A percentile compares a stretch with the other conserved stretches of the same genome.
These are phyloP conservation scores for Trypoxylus dichotomus DNA, from an alignment of 1,140 invertebrate species.

Conservation along the genomic window DNA sequence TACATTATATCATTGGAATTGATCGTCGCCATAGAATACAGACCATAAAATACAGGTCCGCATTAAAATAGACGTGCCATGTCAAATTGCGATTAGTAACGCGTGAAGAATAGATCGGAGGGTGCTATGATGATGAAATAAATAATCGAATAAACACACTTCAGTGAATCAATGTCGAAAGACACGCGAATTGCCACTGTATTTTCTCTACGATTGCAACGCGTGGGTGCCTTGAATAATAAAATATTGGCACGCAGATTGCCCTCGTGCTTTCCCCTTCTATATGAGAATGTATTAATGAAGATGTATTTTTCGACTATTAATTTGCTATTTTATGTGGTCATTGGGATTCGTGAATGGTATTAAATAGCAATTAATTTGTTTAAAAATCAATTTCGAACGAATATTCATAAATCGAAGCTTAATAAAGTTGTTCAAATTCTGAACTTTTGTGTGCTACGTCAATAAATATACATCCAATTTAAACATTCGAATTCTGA, in stretches of 20 bases:
- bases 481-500: too few species aligned
- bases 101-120: constrained; percentile 48
- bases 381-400: too few species aligned
- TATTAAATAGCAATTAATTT: too few species aligned
- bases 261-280: neutral
- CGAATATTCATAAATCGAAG: too few species aligned
- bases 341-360: too few species aligned
- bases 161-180: constrained; percentile 48
- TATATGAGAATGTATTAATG: neutral
- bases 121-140: constrained; percentile 49
- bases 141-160: constrained; percentile 53
- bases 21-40: neutral
- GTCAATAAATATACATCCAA: too few species aligned
- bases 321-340: neutral
- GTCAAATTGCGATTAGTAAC: constrained; percentile 52
- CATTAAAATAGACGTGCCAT: constrained; percentile 47
- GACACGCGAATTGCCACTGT: constrained; percentile 47
- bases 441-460: too few species aligned
- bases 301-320: neutral
- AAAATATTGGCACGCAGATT: constrained; percentile 21
- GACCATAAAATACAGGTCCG: constrained; percentile 8
- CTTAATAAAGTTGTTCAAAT: too few species aligned
- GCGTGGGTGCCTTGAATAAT: constrained; percentile 21
- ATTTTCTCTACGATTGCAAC: constrained; percentile 14
- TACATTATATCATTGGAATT: neutral